A percentile compares a stretch with the other conserved stretches of the same genome.
These are phyloP conservation scores for Polypedilum vanderplanki DNA, from an alignment of 1,140 invertebrate genomes.

Conservation along the genomic window DNA sequence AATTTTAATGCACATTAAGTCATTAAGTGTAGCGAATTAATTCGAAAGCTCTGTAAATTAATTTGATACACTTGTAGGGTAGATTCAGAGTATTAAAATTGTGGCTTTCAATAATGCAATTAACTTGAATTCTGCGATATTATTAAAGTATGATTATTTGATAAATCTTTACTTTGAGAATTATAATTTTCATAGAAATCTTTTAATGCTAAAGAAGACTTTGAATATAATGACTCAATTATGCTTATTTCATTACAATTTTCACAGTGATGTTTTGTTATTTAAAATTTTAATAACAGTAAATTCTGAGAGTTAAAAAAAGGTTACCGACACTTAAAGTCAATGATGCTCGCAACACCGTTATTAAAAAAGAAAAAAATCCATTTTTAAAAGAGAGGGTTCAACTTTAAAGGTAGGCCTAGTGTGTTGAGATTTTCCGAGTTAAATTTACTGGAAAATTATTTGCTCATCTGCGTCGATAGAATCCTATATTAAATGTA, in stretches of 20 bases:
- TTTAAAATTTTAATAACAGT: neutral
- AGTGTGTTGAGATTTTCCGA: slow-evolving; percentile 10
- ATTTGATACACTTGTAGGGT: neutral
- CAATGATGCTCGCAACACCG: slow-evolving; percentile 8
- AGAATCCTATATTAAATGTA: neutral
- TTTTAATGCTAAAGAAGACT: too few relatives aligned
- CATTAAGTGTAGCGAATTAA: slow-evolving; percentile 21
- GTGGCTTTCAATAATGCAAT: slow-evolving; percentile 6
- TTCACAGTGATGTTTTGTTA: neutral
- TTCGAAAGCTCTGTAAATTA: slow-evolving; percentile 8
- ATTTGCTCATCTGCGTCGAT: slow-evolving; percentile 28
- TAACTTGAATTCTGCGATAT: neutral
- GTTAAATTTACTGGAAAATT: slow-evolving; percentile 27
- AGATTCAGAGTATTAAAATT: neutral
- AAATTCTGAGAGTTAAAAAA: neutral
- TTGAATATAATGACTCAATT: too few relatives aligned
- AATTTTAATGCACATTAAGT: slow-evolving; percentile 21
- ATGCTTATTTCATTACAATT: too few relatives aligned
- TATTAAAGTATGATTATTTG: too few relatives aligned
- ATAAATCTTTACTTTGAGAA: too few relatives aligned
- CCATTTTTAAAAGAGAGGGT: slow-evolving; percentile 15
- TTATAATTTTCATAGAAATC: too few relatives aligned
- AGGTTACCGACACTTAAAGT: neutral
- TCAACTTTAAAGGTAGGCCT: neutral
- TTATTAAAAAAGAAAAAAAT: neutral